These are phyloP conservation scores for Parauchenoglanis ngamensis DNA, from an alignment of 2,797 vertebrate species.

Conservation along the genomic window DNA sequence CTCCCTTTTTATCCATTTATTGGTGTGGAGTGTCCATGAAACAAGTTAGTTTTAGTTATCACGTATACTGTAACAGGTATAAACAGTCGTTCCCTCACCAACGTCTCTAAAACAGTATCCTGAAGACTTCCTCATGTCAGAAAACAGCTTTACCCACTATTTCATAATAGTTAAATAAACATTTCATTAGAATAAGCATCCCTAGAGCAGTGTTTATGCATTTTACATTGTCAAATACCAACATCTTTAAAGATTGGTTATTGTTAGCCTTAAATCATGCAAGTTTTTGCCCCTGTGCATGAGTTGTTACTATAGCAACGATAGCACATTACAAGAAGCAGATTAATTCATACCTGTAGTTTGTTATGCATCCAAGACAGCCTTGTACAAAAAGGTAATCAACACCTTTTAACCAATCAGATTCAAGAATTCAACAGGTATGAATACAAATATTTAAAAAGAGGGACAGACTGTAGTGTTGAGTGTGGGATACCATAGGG, in stretches of 20 bases:
- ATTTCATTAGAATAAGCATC: background rate
- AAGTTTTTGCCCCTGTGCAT: background rate
- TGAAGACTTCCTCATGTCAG: background rate
- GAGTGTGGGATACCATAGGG: background rate
- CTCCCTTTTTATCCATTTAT: background rate
- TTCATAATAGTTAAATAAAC: background rate
- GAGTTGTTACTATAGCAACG: slow-evolving; percentile 8
- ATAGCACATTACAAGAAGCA: background rate
- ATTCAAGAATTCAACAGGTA: background rate
- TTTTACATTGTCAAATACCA: background rate
- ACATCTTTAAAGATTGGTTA: background rate
- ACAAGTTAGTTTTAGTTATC: background rate
- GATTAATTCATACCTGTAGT: background rate
- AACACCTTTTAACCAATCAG: background rate
- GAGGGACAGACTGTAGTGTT: background rate
- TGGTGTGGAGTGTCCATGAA: background rate
- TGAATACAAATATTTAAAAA: background rate
- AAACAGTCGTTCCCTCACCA: background rate
- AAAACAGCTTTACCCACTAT: background rate
- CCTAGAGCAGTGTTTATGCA: background rate
- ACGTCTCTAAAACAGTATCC: background rate
- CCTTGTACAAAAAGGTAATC: background rate
- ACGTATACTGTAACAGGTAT: too few relatives aligned
- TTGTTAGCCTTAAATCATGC: background rate
- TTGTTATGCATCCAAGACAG: background rate